These are phyloP conservation scores for Epistrophella euchroma DNA, from an alignment of 2,888 invertebrate species.

Conservation along the genomic window DNA sequence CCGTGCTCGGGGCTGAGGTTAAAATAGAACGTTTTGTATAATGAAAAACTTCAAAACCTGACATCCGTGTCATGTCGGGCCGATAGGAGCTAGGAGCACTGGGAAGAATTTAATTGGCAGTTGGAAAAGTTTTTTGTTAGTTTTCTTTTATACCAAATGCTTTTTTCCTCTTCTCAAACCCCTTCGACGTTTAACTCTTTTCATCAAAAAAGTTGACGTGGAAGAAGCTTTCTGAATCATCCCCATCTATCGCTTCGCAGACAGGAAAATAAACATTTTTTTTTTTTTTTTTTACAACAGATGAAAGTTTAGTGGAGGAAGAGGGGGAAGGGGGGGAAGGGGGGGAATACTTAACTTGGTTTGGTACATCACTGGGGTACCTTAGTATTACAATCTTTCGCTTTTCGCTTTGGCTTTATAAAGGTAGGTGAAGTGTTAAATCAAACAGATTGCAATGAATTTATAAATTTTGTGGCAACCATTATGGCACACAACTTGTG, in stretches of 20 bases:
- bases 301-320: too few relatives aligned
- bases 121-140: constrained; percentile 56
- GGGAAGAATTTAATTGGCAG: constrained; percentile 70
- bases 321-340: background rate
- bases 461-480: constrained; percentile 71
- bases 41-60: constrained; percentile 50
- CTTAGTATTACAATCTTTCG: constrained; percentile 2
- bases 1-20: background rate
- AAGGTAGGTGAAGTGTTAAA: constrained; percentile 54
- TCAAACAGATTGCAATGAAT: constrained; percentile 75
- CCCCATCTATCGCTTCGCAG: constrained; percentile 27
- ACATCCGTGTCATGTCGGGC: constrained; percentile 49
- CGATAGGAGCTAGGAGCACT: constrained; percentile 5
- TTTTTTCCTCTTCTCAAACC: background rate
- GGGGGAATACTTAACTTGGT: background rate
- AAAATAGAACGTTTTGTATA: constrained; percentile 34
- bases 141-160: constrained; percentile 16
- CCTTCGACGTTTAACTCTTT: constrained; percentile 49
- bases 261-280: constrained; percentile 54
- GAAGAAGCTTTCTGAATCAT: constrained; percentile 61
- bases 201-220: constrained; percentile 67
- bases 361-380: background rate
- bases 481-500: constrained; percentile 57
- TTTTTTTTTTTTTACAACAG: constrained; percentile 17
- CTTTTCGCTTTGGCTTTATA: background rate